phyloP scores from a whole-genome alignment of 2,888 invertebrate species.

The Acrobasis suavella region DNA sequence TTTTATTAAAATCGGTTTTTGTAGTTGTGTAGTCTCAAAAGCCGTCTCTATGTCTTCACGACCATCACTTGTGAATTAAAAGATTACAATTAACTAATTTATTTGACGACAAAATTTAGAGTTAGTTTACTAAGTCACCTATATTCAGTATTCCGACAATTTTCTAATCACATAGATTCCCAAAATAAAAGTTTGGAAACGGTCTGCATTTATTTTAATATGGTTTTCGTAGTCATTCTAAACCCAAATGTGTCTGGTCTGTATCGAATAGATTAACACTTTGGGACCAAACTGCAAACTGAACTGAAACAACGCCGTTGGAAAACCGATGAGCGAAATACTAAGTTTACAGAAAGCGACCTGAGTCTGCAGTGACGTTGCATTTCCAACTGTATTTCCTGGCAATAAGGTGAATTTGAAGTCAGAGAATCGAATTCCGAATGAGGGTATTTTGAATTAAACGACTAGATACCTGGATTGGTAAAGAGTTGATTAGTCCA shows the following conservation, averaged over 20 bases:
- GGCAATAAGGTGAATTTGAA: not conserved
- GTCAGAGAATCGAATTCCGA: not conserved
- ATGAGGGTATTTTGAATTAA: slow-evolving; percentile 17
- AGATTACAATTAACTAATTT: too few relatives aligned
- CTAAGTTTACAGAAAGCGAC: not conserved
- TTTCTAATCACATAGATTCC: too few relatives aligned
- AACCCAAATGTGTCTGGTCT: not conserved
- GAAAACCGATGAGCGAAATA: slow-evolving; percentile 6
- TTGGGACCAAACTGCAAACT: not conserved
- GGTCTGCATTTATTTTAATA: too few relatives aligned
- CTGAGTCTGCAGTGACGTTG: not conserved
- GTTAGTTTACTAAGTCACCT: too few relatives aligned
- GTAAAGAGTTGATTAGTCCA: slow-evolving; percentile 19
- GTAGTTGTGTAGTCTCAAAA: too few relatives aligned
- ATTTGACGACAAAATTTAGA: too few relatives aligned
- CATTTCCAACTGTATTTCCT: not conserved
- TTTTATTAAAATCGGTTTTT: too few relatives aligned
- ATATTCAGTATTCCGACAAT: too few relatives aligned
- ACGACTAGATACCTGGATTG: slow-evolving; percentile 4
- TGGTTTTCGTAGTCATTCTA: too few relatives aligned
- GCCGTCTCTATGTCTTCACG: too few relatives aligned
- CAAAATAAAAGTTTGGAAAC: too few relatives aligned
- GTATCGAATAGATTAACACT: not conserved
- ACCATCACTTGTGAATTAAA: too few relatives aligned
- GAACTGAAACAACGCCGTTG: not conserved